Evolutionary conservation across 2,888 invertebrate species (phyloP).

Genomic region (Ctenicera cuprea): DNA sequence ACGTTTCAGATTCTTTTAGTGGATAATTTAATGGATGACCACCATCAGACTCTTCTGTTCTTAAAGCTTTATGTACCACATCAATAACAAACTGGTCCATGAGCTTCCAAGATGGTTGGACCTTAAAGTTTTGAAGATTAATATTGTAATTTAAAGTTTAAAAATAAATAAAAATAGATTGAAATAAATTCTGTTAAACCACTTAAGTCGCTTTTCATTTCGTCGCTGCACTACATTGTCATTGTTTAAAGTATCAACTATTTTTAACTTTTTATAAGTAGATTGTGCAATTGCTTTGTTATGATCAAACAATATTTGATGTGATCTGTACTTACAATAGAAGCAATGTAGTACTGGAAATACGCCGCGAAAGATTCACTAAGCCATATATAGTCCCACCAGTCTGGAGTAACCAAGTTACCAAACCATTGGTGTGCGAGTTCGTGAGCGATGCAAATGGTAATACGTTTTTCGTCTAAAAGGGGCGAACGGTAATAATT

Average conservation of each 20-base stretch:
- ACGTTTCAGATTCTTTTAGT: slow-evolving; percentile 20
- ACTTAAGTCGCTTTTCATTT: no score
- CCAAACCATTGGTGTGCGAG: slow-evolving; percentile 76
- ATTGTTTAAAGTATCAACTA: no score
- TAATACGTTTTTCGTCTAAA: slow-evolving; percentile 47
- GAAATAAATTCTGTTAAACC: no score
- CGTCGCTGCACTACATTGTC: no score
- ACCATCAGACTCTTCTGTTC: slow-evolving; percentile 10
- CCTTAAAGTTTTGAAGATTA: slow-evolving; percentile 34
- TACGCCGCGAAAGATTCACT: slow-evolving; percentile 75
- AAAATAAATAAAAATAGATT: not conserved
- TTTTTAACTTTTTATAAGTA: no score
- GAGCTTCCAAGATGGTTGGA: slow-evolving; percentile 70
- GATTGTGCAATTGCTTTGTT: no score
- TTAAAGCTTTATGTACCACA: slow-evolving; percentile 6
- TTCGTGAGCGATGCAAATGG: slow-evolving; percentile 73
- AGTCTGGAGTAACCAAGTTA: slow-evolving; percentile 68
- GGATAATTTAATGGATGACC: slow-evolving; percentile 27
- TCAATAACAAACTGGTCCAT: slow-evolving; percentile 70
- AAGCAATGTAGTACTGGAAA: slow-evolving; percentile 71
- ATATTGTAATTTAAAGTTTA: no score
- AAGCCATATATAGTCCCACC: slow-evolving; percentile 71
- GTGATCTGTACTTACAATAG: slow-evolving; percentile 49
- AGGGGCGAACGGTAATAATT: no score
- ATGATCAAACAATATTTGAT: no score